Percentiles rank a stretch among this genome's conserved stretches.
These are phyloP conservation scores for Listrodromus nycthemerus DNA, from an alignment of 2,888 invertebrate species.

Conservation along the genomic window DNA sequence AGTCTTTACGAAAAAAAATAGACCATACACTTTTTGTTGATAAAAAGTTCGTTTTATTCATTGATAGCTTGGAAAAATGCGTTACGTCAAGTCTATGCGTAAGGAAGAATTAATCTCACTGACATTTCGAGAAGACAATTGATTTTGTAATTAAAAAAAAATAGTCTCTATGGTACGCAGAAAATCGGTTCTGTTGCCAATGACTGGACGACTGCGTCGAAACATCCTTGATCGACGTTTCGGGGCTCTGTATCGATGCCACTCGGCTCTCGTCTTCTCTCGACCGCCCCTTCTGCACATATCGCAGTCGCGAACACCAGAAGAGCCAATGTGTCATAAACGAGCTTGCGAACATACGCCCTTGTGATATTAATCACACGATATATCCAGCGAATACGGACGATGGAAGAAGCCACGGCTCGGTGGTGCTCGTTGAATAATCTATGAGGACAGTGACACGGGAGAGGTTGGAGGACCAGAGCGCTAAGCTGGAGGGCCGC, in stretches of 20 bases:
- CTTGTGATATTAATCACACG: neutral
- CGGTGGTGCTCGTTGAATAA: conserved; percentile 74
- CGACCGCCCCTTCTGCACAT: conserved; percentile 34
- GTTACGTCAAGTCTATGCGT: too few species aligned
- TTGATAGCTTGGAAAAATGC: too few species aligned
- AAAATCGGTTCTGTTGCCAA: neutral
- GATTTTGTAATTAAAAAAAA: too few species aligned
- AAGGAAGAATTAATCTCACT: too few species aligned
- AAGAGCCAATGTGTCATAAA: neutral
- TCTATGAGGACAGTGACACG: conserved; percentile 75
- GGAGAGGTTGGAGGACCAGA: conserved; percentile 64
- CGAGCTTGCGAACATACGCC: neutral
- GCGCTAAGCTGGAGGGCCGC: conserved; percentile 48
- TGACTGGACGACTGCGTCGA: neutral
- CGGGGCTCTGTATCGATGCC: conserved; percentile 2
- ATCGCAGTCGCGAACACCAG: neutral
- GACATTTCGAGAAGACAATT: too few species aligned
- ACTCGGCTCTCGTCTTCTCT: conserved; percentile 1
- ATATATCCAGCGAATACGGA: conserved; percentile 55
- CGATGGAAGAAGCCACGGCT: conserved; percentile 60
- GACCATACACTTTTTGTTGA: too few species aligned
- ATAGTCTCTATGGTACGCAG: neutral
- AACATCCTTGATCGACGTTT: conserved; percentile 27
- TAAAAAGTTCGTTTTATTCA: too few species aligned
- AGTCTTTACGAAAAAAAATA: too few species aligned